Base-by-base conservation (phyloP, 2,888 invertebrate genomes). In the Drosophila acutilabella region DNA sequence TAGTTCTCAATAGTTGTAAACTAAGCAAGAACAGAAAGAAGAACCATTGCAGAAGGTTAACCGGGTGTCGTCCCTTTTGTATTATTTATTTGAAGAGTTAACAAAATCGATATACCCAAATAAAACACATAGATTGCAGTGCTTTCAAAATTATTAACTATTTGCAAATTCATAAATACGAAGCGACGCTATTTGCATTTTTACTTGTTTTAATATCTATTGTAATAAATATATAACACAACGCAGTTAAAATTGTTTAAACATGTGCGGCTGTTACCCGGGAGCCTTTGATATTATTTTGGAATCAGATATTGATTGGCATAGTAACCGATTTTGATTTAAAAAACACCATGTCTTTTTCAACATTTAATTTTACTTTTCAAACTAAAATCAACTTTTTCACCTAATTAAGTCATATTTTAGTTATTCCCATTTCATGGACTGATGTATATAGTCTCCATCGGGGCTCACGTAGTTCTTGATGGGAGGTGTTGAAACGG, bases 371-470 rank as follows among this genome's bases (percentile, higher is more conserved):
- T 50, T 70, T 61, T 41, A 57, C 16, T 56, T 16, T 62, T 47
- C 64, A 54, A 71, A 66, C 72, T 72, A 71, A 40, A 66, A 66
- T 68, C 64, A 76, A 71, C 44, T 60, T 74, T 53, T 66, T 62
- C 47, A 57, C 52, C 54, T 58, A 64, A 62, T 44, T 53, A 73
- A 68, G 72, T 33, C 30, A 56, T 20, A 30, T 16, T 23, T 7
- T 11, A 4, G 10, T 42, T 94, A 94, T 69, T 95, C 94, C 96
- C 96, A 97, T 89, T 96, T 96, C 91, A 94, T 96, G 0, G 97
- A 95, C 33, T 96, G 93, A 91, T 98, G 96, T 20, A 95, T 91
- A 90, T 98, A 98, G 86, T 98, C 97, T 41, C 99, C 99, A 92
- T 99, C 98, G 0, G 97, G 97, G 48, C 95, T 94, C 0, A 94